Conservation (phyloP, 1,140 invertebrate species). For the Marisa cornuarietis region DNA sequence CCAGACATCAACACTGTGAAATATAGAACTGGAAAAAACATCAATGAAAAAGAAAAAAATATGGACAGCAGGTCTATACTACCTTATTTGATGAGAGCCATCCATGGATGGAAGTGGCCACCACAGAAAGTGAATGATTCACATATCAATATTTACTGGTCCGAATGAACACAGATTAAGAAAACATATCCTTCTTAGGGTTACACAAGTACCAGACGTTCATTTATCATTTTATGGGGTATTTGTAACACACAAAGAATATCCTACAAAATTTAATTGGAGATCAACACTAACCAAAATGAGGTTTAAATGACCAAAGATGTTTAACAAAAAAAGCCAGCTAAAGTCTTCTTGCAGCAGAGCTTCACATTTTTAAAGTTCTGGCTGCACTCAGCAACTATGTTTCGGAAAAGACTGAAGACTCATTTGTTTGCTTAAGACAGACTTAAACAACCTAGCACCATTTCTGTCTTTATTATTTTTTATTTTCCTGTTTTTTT, state of each 20-base stretch:
- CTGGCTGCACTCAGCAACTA: too few relatives aligned
- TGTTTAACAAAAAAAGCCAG: too few relatives aligned
- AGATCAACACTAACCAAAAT: too few relatives aligned
- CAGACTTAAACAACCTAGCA: too few relatives aligned
- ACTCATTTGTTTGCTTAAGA: too few relatives aligned
- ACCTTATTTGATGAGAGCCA: background rate
- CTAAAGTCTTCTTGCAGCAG: too few relatives aligned
- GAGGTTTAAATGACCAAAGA: too few relatives aligned
- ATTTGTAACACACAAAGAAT: background rate
- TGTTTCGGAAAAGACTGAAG: too few relatives aligned
- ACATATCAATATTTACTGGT: background rate
- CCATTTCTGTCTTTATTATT: too few relatives aligned
- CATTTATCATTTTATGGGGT: background rate
- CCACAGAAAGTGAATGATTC: background rate
- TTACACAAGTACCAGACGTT: constrained; percentile 92
- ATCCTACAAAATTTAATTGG: background rate
- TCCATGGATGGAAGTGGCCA: background rate
- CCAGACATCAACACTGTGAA: background rate
- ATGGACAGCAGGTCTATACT: background rate
- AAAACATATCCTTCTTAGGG: constrained; percentile 78
- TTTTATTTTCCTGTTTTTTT: too few relatives aligned
- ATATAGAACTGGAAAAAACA: constrained; percentile 4
- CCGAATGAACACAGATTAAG: constrained; percentile 60
- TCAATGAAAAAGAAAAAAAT: background rate
- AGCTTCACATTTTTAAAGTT: too few relatives aligned